Percentiles rank a stretch among this genome's conserved stretches.
phyloP scores from a whole-genome alignment of 2,113 vertebrate species.

The Isichthys henryi region DNA sequence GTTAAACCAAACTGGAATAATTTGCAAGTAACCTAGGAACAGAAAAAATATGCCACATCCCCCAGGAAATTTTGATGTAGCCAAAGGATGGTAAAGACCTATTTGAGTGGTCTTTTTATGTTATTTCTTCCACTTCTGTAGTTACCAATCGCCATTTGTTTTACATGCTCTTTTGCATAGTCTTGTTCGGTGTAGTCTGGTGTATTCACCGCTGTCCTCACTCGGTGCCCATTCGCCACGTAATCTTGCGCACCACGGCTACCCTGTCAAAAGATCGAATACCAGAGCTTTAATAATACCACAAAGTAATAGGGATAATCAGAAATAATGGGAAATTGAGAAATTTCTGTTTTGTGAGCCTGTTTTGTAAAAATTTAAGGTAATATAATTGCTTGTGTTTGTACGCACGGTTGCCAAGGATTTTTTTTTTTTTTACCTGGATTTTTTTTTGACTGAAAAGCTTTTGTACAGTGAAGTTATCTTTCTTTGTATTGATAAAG shows the following conservation, averaged over 20 bases:
- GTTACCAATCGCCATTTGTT: background rate
- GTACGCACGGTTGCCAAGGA: background rate
- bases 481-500: background rate
- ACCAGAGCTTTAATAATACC: background rate
- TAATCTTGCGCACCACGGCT: too few relatives aligned
- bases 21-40: background rate
- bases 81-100: background rate
- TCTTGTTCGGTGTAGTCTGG: too few relatives aligned
- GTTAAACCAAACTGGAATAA: background rate
- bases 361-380: background rate
- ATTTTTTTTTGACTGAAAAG: background rate
- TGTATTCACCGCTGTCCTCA: too few relatives aligned
- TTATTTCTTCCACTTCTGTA: background rate
- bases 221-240: too few relatives aligned
- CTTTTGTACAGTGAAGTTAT: constrained; percentile 9
- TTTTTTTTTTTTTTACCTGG: background rate
- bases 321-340: background rate
- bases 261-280: background rate
- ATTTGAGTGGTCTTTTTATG: background rate
- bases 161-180: background rate
- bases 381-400: background rate
- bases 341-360: background rate
- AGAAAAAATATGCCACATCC: background rate
- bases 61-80: background rate
- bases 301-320: background rate